phyloP scores from a whole-genome alignment of 1,140 invertebrate genomes.

The Drosophila eugracilis region DNA sequence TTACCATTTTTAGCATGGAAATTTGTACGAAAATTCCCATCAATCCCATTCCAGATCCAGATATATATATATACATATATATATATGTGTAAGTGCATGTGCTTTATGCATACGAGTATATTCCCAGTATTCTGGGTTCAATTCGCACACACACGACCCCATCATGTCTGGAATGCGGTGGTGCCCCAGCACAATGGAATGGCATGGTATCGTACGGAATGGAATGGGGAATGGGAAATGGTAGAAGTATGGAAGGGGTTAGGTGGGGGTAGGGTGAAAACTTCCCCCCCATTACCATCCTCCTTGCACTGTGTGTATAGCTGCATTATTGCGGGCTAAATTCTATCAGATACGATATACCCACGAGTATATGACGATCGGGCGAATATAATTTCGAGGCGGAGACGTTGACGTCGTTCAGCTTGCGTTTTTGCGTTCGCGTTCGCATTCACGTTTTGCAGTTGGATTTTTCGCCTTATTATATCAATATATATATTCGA shows the following conservation, averaged over 20 bases:
- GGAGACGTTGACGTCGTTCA: conserved; percentile 69
- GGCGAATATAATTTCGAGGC: conserved; percentile 34
- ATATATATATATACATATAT: conserved; percentile 8
- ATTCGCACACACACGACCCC: conserved; percentile 67
- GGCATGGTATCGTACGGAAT: conserved; percentile 37
- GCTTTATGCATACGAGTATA: conserved; percentile 17
- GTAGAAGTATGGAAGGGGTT: background rate
- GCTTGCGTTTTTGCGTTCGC: conserved; percentile 54
- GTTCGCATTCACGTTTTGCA: conserved; percentile 78
- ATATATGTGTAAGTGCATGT: conserved; percentile 23
- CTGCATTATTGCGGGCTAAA: conserved; percentile 64
- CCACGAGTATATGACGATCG: conserved; percentile 37
- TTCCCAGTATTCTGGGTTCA: conserved; percentile 53
- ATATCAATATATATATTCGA: conserved; percentile 77
- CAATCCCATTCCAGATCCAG: conserved; percentile 12
- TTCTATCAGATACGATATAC: conserved; percentile 67
- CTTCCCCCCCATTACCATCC: no score
- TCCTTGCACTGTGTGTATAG: no score
- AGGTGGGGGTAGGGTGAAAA: conserved; percentile 28
- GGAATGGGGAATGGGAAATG: conserved; percentile 25
- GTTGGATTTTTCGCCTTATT: conserved; percentile 78
- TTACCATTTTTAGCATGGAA: conserved; percentile 24
- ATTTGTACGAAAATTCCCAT: conserved; percentile 31
- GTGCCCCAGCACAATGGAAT: conserved; percentile 60
- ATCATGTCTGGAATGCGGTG: conserved; percentile 72